phyloP scores from a whole-genome alignment of 2,797 vertebrate genomes.

The Arctocebus calabarensis region DNA sequence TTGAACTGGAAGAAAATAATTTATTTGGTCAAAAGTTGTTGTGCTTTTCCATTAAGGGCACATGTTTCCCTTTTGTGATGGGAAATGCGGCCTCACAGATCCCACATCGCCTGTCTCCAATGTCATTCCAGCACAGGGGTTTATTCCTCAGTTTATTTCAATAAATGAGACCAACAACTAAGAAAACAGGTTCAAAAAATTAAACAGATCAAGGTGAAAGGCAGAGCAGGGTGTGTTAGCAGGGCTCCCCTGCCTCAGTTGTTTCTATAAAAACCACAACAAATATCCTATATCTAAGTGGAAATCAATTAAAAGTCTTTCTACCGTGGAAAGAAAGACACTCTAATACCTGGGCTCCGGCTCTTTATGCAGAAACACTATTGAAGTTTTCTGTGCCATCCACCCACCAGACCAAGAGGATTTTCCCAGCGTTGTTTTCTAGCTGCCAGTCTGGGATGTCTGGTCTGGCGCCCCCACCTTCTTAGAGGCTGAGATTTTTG shows the following conservation, averaged over 20 bases:
- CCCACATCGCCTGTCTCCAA: background rate
- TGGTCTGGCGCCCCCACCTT: background rate
- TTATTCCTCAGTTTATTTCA: slow-evolving; percentile 23
- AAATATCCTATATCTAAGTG: background rate
- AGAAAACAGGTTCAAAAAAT: slow-evolving; percentile 20
- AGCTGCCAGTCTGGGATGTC: background rate
- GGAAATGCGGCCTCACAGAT: background rate
- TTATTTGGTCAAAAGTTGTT: slow-evolving; percentile 84
- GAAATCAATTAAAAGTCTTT: slow-evolving; percentile 10
- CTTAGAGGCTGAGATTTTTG: slow-evolving; percentile 6
- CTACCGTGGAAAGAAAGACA: background rate
- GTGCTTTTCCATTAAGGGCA: slow-evolving; percentile 76
- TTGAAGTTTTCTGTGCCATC: background rate
- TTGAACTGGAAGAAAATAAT: slow-evolving; percentile 87
- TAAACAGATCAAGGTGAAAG: background rate
- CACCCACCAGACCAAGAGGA: background rate
- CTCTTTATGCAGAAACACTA: background rate
- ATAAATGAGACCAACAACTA: background rate
- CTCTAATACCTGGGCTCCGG: background rate
- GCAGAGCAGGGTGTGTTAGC: background rate
- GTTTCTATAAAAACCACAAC: background rate
- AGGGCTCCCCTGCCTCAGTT: background rate
- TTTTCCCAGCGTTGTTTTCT: background rate
- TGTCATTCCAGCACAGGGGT: background rate
- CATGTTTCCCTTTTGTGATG: slow-evolving; percentile 65